Evolutionary conservation across 1,140 invertebrate species (phyloP), one percentile per base, ranked within the genome.

Genomic region (Drosophila lacertosa): DNA sequence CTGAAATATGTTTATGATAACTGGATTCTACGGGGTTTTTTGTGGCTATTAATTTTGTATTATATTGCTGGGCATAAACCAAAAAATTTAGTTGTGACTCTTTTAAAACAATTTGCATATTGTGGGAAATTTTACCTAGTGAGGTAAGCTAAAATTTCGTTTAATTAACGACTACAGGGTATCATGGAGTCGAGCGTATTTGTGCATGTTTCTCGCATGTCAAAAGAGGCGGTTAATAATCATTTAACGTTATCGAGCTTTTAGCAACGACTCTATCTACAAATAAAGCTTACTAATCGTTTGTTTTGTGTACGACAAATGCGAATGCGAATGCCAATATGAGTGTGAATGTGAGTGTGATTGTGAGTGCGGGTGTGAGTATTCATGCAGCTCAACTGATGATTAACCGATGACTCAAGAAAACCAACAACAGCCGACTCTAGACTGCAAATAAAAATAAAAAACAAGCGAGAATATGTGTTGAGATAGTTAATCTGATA

Each of bases 271-370:
- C 33, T 59, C 13, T 44, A 37, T 22, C 20, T 18, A 39, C 32
- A 35, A 50, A 51, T 44, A 53, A 53, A 60, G 48, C 48, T 53
- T 22, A 20, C 20, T 62, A 62, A 68, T 53, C 48, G 58, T 20
- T 20, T 42, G 26, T n/a, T n/a, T n/a, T n/a, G n/a, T n/a, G n/a
- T n/a, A n/a, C n/a, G n/a, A n/a, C n/a, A n/a, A n/a, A n/a, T n/a
- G n/a, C n/a, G n/a, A 53, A 60, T 50, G 3, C 5, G 9, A 16
- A 47, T 15, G n/a, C 11, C 18, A 24, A 10, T 16, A 18, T n/a
- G 39, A n/a, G 9, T 26, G n/a, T 20, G 42, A 24, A n/a, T 55
- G 33, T 9, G 37, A 22, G n/a, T 35, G 15, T 5, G 54, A 10
- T 10, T 45, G 40, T 7, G 9, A 6, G 24, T 29, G 6, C 26